Conservation (phyloP, 2,113 vertebrate species). For the Trichechus manatus region DNA sequence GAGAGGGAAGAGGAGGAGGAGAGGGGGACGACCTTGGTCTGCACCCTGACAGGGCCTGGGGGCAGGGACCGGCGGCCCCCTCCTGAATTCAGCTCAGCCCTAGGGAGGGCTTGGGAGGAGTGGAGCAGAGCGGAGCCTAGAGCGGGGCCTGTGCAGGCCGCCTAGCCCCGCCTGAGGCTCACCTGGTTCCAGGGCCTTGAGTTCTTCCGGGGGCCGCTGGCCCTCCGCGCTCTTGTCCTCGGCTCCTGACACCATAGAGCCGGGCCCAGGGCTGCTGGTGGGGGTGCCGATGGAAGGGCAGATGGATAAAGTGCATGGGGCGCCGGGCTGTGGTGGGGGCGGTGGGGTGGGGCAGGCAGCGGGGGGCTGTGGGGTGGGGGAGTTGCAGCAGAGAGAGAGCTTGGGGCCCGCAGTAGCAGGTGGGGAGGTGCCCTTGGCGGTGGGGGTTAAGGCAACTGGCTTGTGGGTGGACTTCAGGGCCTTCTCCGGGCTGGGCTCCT, state of each 20-base stretch:
- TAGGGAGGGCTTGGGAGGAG: background rate
- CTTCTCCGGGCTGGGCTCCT: conserved; percentile 92
- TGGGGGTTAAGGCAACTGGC: conserved; percentile 93
- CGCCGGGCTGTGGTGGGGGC: conserved; percentile 75
- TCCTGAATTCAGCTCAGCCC: background rate
- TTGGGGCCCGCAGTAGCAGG: conserved; percentile 88
- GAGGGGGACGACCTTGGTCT: rapidly evolving
- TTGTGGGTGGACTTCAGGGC: conserved; percentile 92
- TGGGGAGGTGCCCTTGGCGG: conserved; percentile 88
- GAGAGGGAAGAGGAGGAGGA: background rate
- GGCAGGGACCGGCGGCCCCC: background rate
- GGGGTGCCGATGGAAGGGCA: conserved; percentile 90
- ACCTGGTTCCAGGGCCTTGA: conserved; percentile 94
- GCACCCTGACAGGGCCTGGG: no score
- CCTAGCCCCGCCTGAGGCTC: conserved; percentile 56
- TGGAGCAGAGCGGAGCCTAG: rapidly evolving
- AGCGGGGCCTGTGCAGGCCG: background rate
- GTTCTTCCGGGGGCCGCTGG: conserved; percentile 89
- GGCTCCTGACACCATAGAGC: conserved; percentile 87
- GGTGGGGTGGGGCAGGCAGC: conserved; percentile 89
- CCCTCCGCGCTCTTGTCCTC: conserved; percentile 91
- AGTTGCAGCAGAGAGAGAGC: conserved; percentile 95
- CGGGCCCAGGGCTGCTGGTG: conserved; percentile 91
- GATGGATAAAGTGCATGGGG: conserved; percentile 93
- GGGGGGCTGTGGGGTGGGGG: conserved; percentile 89